Evolutionary conservation across 2,113 vertebrate species (phyloP).

Genomic region (Otolemur garnettii): DNA sequence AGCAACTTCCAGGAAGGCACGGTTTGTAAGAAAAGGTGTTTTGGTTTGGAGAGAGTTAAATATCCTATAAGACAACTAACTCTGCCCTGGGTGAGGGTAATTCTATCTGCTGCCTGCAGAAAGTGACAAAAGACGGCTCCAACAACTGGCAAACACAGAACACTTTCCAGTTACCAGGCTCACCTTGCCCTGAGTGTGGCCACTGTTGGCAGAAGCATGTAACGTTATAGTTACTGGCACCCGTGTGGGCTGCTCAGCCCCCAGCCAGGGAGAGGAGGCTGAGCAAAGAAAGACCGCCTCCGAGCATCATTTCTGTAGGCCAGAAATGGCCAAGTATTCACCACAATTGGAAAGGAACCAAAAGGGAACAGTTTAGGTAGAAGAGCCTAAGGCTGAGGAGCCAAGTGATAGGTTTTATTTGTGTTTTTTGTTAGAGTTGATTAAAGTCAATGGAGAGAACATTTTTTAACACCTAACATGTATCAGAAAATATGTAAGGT

Average conservation of each 20-base stretch:
- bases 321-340: slow-evolving; percentile 15
- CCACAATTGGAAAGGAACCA: neutral
- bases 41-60: slow-evolving; percentile 41
- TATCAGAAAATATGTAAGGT: neutral
- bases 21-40: neutral
- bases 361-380: neutral
- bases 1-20: neutral
- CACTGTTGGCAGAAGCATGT: neutral
- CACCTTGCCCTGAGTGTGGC: slow-evolving; percentile 47
- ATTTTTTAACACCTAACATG: neutral
- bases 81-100: slow-evolving; percentile 55
- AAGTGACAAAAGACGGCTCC: slow-evolving; percentile 61
- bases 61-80: neutral
- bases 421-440: neutral
- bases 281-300: neutral
- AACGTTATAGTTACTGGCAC: neutral
- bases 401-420: neutral
- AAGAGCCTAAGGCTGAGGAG: neutral
- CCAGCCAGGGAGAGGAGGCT: neutral
- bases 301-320: neutral
- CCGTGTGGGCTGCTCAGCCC: neutral
- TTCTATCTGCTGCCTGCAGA: slow-evolving; percentile 57
- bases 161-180: slow-evolving; percentile 44
- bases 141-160: slow-evolving; percentile 11
- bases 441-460: neutral